Base-by-base conservation (phyloP, 2,113 vertebrate species). In the Etia nguti region DNA sequence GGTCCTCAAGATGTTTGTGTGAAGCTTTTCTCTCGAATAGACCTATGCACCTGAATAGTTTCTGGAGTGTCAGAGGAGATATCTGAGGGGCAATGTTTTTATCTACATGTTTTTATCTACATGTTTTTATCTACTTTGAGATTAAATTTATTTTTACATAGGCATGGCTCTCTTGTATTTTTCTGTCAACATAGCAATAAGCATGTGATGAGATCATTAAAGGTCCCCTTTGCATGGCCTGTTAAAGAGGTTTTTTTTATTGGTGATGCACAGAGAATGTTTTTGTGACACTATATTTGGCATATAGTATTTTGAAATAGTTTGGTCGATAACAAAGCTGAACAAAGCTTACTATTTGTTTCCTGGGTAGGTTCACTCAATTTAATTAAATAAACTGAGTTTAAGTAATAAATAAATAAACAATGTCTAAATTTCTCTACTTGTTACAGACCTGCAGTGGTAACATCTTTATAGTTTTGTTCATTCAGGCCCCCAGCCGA, bases 101-200 rank as follows among this genome's bases (percentile, higher is more conserved):
- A 65, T 73, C 86, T 83, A 60, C 29, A 4, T 29, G 29, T 29
- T 22, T 68, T 81, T 89, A 84, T 83, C 48, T 31, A 68, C 80
- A 83, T 92, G 88, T 90, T 91, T 86, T 92, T 59, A 92, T 91
- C 77, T 91, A 81, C 88, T 83, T 86, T 88, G 79, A 89, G 87
- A 93, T 92, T 85, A 94, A 93, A 94, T 93, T 79, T 93, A 93
- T 94, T 94, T 94, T 94, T 90, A 90, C 86, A 91, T 83, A 89
- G 57, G 86, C 6, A 10, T 46, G 38, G 3, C 85, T 89, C 55
- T 52, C 18, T 77, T 52, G 46, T 52, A 52, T 52, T 52, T 77
- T 77, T 77, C 73, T 48, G 9, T n/a, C 46, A 20, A 10, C 31
- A 8, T 16, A 36, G 29, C 20, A 22, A 22, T 34, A 54, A 54